A percentile compares a stretch with the other conserved stretches of the same genome.
Conservation (phyloP, 1,140 invertebrate species). For the Diprion similis region DNA sequence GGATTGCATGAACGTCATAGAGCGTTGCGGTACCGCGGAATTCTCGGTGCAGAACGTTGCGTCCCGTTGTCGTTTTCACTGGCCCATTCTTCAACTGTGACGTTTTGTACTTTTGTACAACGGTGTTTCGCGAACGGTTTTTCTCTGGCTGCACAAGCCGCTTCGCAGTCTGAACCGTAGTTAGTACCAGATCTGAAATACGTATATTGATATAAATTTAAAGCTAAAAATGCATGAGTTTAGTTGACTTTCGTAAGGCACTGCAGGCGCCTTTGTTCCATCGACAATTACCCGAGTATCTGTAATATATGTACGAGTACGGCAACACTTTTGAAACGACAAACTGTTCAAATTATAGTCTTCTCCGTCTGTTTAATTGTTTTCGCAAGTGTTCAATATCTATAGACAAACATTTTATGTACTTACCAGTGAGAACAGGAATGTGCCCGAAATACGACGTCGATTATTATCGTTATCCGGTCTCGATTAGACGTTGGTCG, state of each 20-base stretch:
- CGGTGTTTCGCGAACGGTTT: not conserved
- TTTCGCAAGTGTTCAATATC: too few species aligned
- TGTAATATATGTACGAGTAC: not conserved
- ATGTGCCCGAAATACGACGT: too few species aligned
- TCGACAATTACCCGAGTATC: not conserved
- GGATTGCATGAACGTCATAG: not conserved
- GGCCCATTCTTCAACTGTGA: too few species aligned
- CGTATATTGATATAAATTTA: not conserved
- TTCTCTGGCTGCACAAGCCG: not conserved
- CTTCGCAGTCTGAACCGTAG: not conserved
- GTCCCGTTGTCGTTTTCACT: not conserved
- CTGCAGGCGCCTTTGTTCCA: not conserved
- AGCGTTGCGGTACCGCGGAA: not conserved
- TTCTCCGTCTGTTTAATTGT: too few species aligned
- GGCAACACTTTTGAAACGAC: too few species aligned
- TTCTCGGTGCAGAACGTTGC: not conserved
- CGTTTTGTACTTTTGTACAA: not conserved
- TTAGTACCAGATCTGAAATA: not conserved
- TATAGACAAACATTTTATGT: too few species aligned
- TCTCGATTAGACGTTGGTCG: too few species aligned
- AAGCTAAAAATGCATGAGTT: not conserved
- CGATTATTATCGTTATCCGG: too few species aligned
- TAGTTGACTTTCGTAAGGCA: not conserved
- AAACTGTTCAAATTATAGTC: too few species aligned
- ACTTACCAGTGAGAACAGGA: too few species aligned